Conservation (phyloP, 92 coral and sea anemone species). For the Galaxea fascicularis region DNA sequence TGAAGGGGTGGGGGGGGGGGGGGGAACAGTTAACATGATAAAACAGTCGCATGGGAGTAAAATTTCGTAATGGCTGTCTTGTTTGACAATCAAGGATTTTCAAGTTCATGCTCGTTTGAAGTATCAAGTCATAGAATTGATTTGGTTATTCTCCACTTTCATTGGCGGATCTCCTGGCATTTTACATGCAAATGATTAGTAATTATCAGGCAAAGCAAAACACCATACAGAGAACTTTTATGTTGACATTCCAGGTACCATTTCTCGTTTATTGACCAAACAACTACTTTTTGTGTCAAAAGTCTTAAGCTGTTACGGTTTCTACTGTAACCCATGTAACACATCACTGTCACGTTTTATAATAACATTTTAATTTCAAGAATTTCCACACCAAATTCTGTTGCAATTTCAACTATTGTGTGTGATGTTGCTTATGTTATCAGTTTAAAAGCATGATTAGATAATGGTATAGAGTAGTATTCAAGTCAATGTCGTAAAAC, state of each 20-base stretch:
- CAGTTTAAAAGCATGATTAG: no score
- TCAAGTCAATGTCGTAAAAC: no score
- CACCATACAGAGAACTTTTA: not conserved
- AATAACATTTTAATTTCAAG: no score
- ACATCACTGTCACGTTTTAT: no score
- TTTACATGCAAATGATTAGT: not conserved
- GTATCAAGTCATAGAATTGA: not conserved
- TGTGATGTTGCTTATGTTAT: no score
- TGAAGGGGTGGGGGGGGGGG: not conserved
- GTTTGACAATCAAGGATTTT: no score
- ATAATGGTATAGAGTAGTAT: no score
- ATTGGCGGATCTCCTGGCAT: not conserved
- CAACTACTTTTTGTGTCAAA: not conserved
- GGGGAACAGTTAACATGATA: not conserved
- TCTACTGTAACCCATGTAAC: not conserved
- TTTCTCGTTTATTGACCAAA: not conserved
- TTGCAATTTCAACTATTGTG: no score
- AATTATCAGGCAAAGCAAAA: not conserved
- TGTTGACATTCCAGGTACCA: not conserved
- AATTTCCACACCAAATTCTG: no score
- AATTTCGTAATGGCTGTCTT: no score
- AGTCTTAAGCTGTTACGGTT: not conserved
- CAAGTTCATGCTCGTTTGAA: not conserved
- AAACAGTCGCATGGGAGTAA: no score
- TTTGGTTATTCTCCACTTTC: not conserved